Percentiles rank a stretch among this genome's conserved stretches.
Evolutionary conservation across 2,797 vertebrate species (phyloP).

Genomic region (Kryptolebias ocellatus): DNA sequence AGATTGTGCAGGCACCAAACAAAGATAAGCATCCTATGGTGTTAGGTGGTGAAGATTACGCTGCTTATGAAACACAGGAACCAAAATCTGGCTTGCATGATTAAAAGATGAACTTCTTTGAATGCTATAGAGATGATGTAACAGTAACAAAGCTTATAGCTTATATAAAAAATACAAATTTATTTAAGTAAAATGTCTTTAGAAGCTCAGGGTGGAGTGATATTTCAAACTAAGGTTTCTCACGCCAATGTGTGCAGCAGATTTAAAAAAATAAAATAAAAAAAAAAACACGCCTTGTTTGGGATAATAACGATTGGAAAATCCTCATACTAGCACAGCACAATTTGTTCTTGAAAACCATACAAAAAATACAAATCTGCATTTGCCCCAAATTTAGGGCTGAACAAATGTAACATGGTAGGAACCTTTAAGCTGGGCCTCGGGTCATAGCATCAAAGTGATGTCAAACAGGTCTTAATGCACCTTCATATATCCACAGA

Average conservation of each 20-base stretch:
- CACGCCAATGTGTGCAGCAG: background rate
- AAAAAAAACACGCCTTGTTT: background rate
- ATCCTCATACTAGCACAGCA: background rate
- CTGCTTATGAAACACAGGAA: background rate
- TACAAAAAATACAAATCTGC: background rate
- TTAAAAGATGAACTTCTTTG: background rate
- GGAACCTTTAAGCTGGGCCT: conserved; percentile 1
- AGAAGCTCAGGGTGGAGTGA: background rate
- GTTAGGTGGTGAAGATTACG: background rate
- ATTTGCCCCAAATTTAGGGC: background rate
- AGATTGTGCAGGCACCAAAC: background rate
- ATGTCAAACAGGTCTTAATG: background rate
- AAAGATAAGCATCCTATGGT: background rate
- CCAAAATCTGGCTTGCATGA: background rate
- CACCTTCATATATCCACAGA: background rate
- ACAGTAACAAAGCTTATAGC: no score
- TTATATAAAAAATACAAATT: background rate
- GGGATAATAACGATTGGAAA: background rate
- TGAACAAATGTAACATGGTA: background rate
- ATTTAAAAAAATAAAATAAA: no score
- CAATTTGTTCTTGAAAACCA: background rate
- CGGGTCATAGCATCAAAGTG: background rate
- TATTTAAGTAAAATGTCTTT: background rate
- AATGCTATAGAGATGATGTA: no score
- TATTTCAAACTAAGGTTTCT: background rate